Conservation (phyloP, 2,113 vertebrate species). For the Dermatemys mawii region DNA sequence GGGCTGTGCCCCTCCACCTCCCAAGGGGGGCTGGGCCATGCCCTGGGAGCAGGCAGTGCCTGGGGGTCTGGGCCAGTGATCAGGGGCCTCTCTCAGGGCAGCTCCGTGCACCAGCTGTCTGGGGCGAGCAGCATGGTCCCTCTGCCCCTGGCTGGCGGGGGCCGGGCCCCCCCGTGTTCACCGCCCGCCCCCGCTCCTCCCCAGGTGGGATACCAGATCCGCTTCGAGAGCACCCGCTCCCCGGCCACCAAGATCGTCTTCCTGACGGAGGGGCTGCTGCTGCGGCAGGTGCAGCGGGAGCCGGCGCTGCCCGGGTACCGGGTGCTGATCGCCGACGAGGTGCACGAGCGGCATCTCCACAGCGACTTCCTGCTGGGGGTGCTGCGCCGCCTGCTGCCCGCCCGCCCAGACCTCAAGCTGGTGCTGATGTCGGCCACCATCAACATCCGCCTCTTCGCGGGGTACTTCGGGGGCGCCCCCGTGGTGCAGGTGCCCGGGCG, state of each 20-base stretch:
- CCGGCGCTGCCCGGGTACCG: slow-evolving; percentile 77
- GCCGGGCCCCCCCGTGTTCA: background rate
- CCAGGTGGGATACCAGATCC: slow-evolving; percentile 93
- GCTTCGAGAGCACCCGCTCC: slow-evolving; percentile 88
- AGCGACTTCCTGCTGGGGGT: slow-evolving; percentile 91
- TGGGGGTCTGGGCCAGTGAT: too few relatives aligned
- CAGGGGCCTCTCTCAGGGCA: too few relatives aligned
- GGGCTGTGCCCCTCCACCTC: too few relatives aligned
- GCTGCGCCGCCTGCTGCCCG: slow-evolving; percentile 79
- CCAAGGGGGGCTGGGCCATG: too few relatives aligned
- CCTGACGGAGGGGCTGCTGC: slow-evolving; percentile 91
- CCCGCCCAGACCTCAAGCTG: slow-evolving; percentile 83
- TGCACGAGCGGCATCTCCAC: slow-evolving; percentile 92
- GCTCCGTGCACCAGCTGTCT: too few relatives aligned
- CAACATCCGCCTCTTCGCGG: slow-evolving; percentile 90
- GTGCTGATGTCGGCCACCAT: slow-evolving; percentile 96
- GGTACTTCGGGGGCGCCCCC: slow-evolving; percentile 84
- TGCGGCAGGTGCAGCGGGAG: slow-evolving; percentile 89
- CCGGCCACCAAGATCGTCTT: slow-evolving; percentile 86
- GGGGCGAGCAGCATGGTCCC: too few relatives aligned
- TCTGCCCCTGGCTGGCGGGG: background rate
- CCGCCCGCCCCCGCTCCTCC: fast-evolving
- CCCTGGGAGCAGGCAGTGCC: too few relatives aligned
- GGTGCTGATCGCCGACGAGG: slow-evolving; percentile 89
- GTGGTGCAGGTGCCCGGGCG: slow-evolving; percentile 93